Evolutionary conservation across 2,888 invertebrate genomes (phyloP), one percentile per base, ranked within the genome.

Genomic region (Holacanthella duospinosa): DNA sequence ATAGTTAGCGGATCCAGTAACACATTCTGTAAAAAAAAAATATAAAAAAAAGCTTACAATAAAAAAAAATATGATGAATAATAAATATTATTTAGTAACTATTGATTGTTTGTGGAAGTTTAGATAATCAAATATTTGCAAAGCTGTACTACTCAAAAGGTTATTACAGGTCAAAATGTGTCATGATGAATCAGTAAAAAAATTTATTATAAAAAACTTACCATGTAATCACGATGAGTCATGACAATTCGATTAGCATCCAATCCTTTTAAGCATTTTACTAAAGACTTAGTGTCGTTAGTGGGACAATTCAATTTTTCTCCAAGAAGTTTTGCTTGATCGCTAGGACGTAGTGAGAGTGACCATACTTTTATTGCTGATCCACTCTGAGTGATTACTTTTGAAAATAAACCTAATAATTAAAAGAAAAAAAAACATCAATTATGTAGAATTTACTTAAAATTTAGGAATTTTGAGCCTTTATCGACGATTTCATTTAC

Each of bases 321-420:
- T 9, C 65, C 70, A 2, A 70, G 48, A 48, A 59, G 24, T 1
- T 44, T 9, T 0, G 68, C 64, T 36, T 70, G 68, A 2, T 61
- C 63, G 26, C 29, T 55, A 2, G 70, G 68, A 19, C 65, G 29
- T n/a, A 55, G 53, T 1, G 63, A 64, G 12, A 70, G 57, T 4
- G 70, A 68, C 68, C 68, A 68, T 0, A 65, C 63, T 59, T 70
- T 70, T 3, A 70, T 67, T 6, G 70, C 68, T 12, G 66, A 66
- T 1, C 70, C 70, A 65, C 68, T 68, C 2, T 67, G 29, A 61
- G 63, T 65, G 2, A 70, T 68, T 6, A 63, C 68, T 28, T 63
- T 67, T 1, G 61, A 29, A 55, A 70, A 68, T 12, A 70, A 48
- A 26, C 69, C 67, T 67, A 26, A 36, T 6, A 16, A 36, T 12